Evolutionary conservation across 2,888 invertebrate species (phyloP).

Genomic region (Phoronis australis): DNA sequence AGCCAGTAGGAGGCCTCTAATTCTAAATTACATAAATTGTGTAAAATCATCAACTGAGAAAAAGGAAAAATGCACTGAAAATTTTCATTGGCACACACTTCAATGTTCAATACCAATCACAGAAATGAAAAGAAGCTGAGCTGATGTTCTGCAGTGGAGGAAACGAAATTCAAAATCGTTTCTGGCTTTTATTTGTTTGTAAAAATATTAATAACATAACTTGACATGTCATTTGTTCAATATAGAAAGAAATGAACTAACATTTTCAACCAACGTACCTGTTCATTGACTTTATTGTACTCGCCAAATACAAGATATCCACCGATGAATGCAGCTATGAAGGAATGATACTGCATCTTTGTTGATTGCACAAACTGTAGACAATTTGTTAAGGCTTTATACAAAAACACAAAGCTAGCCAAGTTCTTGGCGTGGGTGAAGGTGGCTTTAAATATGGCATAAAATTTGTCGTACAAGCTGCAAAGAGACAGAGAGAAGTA

Average conservation of each 20-base stretch:
- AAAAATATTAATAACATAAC: too few species aligned
- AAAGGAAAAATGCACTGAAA: too few species aligned
- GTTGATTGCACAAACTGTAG: conserved; percentile 30
- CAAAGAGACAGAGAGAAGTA: too few species aligned
- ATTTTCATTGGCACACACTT: too few species aligned
- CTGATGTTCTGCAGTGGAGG: too few species aligned
- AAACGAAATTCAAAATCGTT: too few species aligned
- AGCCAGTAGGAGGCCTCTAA: too few species aligned
- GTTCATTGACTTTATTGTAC: conserved; percentile 57
- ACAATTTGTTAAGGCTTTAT: conserved; percentile 48
- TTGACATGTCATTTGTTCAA: background rate
- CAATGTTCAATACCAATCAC: too few species aligned
- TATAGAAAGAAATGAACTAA: background rate
- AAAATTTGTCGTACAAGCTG: conserved; percentile 48
- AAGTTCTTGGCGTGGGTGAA: conserved; percentile 54
- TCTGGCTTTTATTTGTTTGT: too few species aligned
- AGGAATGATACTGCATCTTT: conserved; percentile 42
- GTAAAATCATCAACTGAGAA: too few species aligned
- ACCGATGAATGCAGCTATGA: conserved; percentile 51
- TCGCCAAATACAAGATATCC: conserved; percentile 55
- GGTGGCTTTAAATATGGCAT: conserved; percentile 51
- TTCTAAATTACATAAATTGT: too few species aligned
- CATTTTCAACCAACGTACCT: conserved; percentile 37
- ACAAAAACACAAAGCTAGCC: conserved; percentile 53
- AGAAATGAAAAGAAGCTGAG: too few species aligned